A percentile compares a stretch with the other conserved stretches of the same genome.
These are phyloP conservation scores for Percina caprodes DNA, from an alignment of 2,113 vertebrate species.

Conservation along the genomic window DNA sequence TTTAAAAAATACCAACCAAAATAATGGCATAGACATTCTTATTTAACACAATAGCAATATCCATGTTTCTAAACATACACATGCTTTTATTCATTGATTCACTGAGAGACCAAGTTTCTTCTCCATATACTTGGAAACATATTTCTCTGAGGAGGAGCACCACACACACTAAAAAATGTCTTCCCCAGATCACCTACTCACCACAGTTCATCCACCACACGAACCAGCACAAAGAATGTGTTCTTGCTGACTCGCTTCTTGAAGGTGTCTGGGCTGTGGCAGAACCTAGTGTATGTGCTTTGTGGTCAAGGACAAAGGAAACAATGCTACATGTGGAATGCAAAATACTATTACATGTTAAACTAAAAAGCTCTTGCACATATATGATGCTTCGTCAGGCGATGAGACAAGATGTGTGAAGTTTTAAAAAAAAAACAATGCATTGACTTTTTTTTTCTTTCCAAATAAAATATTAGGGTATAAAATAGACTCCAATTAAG, in stretches of 20 bases:
- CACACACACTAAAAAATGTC: neutral
- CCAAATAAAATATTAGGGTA: neutral
- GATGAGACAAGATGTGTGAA: neutral
- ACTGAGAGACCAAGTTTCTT: neutral
- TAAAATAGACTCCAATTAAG: neutral
- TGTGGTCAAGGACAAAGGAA: slow-evolving; percentile 85
- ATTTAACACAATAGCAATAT: neutral
- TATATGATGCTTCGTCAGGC: neutral
- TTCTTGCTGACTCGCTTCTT: slow-evolving; percentile 99
- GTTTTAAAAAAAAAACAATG: neutral
- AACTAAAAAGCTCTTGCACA: neutral
- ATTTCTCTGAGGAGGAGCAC: neutral
- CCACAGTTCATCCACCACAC: slow-evolving; percentile 98
- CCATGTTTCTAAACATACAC: neutral
- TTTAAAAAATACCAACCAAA: neutral
- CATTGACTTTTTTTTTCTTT: no score
- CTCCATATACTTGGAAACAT: neutral
- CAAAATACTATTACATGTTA: neutral
- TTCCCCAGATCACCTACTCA: slow-evolving; percentile 80
- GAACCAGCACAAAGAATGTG: slow-evolving; percentile 97
- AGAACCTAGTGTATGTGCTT: slow-evolving; percentile 95
- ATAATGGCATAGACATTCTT: neutral
- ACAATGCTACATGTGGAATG: neutral
- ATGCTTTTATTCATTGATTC: neutral
- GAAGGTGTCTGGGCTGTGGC: slow-evolving; percentile 94